phyloP scores from a whole-genome alignment of 2,888 invertebrate species.

The Folsomia candida region DNA sequence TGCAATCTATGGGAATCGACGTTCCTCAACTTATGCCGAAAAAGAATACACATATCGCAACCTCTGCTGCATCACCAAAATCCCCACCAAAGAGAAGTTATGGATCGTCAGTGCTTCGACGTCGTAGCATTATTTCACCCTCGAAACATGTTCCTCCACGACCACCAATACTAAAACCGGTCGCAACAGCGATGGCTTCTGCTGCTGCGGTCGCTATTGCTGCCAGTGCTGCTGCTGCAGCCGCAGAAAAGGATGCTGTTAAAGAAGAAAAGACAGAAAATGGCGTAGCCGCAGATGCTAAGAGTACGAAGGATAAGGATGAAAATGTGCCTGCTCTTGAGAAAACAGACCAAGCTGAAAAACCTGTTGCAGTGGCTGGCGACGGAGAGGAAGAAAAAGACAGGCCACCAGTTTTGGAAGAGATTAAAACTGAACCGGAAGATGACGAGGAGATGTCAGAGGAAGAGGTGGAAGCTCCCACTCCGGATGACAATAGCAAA shows the following conservation, averaged over 20 bases:
- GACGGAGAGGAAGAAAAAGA: background rate
- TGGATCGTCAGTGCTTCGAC: background rate
- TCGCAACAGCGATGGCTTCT: background rate
- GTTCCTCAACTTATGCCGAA: background rate
- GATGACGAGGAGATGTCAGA: background rate
- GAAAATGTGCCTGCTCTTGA: background rate
- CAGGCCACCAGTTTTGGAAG: background rate
- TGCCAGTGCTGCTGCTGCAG: background rate
- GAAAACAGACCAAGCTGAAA: too few relatives aligned
- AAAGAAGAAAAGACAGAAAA: constrained; percentile 21
- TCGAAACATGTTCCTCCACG: background rate
- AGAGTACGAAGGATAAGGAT: background rate
- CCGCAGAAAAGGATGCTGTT: constrained; percentile 4
- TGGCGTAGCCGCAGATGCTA: constrained; percentile 12
- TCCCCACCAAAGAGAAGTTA: background rate
- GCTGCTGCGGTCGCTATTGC: background rate
- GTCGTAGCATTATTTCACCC: too few relatives aligned
- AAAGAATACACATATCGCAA: background rate
- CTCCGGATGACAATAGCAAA: background rate
- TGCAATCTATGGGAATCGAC: constrained; percentile 15
- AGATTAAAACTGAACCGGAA: background rate
- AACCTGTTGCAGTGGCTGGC: too few relatives aligned
- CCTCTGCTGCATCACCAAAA: background rate
- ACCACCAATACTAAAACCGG: background rate
- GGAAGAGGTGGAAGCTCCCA: too few relatives aligned